Evolutionary conservation across 2,888 invertebrate genomes (phyloP), one percentile per base, ranked within the genome.

Genomic region (Julus scanicus): DNA sequence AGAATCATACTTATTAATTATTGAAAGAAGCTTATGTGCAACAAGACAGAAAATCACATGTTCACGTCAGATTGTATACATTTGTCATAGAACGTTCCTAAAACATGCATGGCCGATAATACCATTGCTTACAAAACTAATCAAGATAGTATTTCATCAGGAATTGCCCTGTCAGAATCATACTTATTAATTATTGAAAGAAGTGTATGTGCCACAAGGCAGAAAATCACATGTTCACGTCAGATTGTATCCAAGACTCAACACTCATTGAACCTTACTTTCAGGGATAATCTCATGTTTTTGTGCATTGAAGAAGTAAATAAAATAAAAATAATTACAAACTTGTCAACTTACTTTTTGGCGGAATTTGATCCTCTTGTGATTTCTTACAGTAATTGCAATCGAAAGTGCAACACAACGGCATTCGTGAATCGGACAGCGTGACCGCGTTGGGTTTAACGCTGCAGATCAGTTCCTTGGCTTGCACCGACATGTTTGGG

Each of bases 351-450:
- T 87, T 83, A 87, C 87, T 87, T 83, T 87, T 87, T 71, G 71
- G 87, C 37, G 71, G 44, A 17, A 40, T 63, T 29, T 71, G 87
- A 37, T 87, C 87, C 49, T 87, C 87, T 83, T 87, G 87, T 48
- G 83, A 37, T 44, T 87, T 87, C n/a, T 44, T 87, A 44, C 87
- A 87, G n/a, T 87, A 49, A 87, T 87, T 87, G 87, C 87, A 87
- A 49, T 87, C 87, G 49, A 87, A 40, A 20, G 87, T 48, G 83
- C 87, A 83, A 20, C 53, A n/a, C 17, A 83, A 48, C 29, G 39
- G 71, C n/a, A 80, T 40, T 80, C 80, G 39, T 5, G 80, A 44
- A 11, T 87, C 87, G 83, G 87, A 40, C 44, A 71, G 48, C 53
- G 63, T 80, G 11, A 87, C 87, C 8, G 71, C 5, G 44, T 87